Base-by-base conservation (phyloP, 2,113 vertebrate genomes). In the Empidonax alnorum region DNA sequence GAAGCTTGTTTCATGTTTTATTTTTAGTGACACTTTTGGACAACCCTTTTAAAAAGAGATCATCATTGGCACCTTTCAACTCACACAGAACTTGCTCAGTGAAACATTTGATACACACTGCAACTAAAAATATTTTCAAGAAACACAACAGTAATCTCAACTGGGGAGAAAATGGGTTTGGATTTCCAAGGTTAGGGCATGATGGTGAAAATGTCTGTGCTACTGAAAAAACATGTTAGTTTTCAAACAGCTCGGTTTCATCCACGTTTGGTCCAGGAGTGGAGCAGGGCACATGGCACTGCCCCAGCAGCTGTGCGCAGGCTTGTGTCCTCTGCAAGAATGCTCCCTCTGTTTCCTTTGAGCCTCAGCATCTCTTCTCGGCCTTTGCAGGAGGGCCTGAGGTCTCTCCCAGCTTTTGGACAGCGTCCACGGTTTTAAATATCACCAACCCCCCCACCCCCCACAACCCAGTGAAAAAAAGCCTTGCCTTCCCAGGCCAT, bases 21-120 rank as follows among this genome's bases (percentile, higher is more conserved):
- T 95, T 96, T 97, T 97, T 91, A 75, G 96, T 84, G 72, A 63
- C 90, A 77, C 87, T 97, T 95, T 78, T 91, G 68, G 76, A 90
- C 56, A 84, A 78, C 33, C 37, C 61, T 89, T 96, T 94, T 92
- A 84, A 76, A 96, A 93, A 74, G 78, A 88, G 83, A 90, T 82
- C 6, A 3, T 88, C 80, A 24, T 73, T 94, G 90, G 95, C 92
- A 95, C 92, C 95, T 96, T 94, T 61, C 72, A 93, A 77, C 65
- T 93, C 77, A 84, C 65, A 65, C 65, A 72, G 53, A 95, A 77
- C 52, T 88, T 49, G 85, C 79, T 86, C 90, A 96, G 83, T 72
- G 44, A 75, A 93, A 96, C 61, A 56, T 87, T 90, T 74, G 65
- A 53, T 75, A n/a, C 52, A 75, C 14, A 4, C 49, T 66, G 74